These are phyloP conservation scores for Etia nguti DNA, from an alignment of 2,113 vertebrate species.

Conservation along the genomic window DNA sequence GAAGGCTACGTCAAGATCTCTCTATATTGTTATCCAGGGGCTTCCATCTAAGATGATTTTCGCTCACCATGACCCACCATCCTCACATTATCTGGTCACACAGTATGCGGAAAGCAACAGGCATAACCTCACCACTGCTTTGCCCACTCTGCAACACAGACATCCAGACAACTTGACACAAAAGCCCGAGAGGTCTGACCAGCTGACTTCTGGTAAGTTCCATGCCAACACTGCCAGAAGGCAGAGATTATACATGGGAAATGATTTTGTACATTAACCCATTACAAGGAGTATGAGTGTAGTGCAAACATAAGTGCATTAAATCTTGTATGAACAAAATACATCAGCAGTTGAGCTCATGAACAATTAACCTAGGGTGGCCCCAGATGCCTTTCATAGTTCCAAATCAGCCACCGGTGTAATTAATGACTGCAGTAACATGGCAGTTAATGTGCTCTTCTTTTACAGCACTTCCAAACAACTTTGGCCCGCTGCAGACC, in stretches of 20 bases:
- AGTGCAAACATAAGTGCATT: neutral
- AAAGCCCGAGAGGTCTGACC: slow-evolving; percentile 72
- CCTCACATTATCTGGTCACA: slow-evolving; percentile 61
- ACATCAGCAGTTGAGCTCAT: slow-evolving; percentile 4
- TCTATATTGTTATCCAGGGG: slow-evolving; percentile 66
- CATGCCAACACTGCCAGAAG: neutral
- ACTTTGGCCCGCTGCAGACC: slow-evolving; percentile 63
- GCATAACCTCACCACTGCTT: slow-evolving; percentile 5
- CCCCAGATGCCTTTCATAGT: slow-evolving; percentile 31
- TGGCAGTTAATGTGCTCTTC: slow-evolving; percentile 28
- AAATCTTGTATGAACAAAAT: neutral
- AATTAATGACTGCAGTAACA: slow-evolving; percentile 49
- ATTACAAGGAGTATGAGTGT: neutral
- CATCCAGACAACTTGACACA: slow-evolving; percentile 55
- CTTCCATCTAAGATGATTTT: slow-evolving; percentile 71
- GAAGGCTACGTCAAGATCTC: neutral
- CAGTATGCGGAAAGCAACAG: slow-evolving; percentile 73
- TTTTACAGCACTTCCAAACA: slow-evolving; percentile 73
- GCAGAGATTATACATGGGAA: neutral
- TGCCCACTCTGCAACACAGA: slow-evolving; percentile 62
- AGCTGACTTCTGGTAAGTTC: slow-evolving; percentile 44
- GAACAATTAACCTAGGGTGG: slow-evolving; percentile 23
- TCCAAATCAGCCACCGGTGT: slow-evolving; percentile 48
- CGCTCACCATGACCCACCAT: slow-evolving; percentile 57
- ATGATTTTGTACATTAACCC: neutral